A percentile compares a stretch with the other conserved stretches of the same genome.
Conservation (phyloP, 2,113 vertebrate genomes). For the Myrmecophaga tridactyla region DNA sequence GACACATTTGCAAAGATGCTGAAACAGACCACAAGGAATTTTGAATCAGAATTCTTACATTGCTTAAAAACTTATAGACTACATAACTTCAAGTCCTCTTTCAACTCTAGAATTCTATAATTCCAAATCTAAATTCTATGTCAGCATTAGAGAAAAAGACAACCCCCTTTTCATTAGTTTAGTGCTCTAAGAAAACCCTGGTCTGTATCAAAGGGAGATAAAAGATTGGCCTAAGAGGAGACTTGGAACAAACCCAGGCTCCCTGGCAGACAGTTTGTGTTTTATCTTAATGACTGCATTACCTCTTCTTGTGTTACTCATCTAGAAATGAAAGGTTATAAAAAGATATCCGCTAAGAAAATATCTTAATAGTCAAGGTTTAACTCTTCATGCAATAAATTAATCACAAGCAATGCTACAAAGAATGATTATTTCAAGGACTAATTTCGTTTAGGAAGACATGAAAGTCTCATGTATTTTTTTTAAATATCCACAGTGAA, state of each 20-base stretch:
- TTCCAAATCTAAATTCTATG: constrained; percentile 46
- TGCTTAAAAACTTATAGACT: not conserved
- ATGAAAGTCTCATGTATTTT: not conserved
- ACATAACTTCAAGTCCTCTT: not conserved
- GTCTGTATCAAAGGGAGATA: constrained; percentile 48
- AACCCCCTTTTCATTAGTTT: constrained; percentile 3
- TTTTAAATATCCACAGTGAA: not conserved
- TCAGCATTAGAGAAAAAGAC: constrained; percentile 20
- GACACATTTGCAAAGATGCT: not conserved
- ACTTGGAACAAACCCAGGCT: constrained; percentile 6
- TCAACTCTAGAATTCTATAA: not conserved
- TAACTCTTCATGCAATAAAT: not conserved
- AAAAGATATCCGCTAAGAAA: constrained; percentile 26
- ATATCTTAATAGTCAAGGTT: constrained; percentile 10
- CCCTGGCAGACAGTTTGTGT: constrained; percentile 19
- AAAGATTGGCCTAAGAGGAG: constrained; percentile 59
- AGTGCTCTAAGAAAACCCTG: not conserved
- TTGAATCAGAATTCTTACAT: not conserved
- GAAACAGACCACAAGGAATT: not conserved
- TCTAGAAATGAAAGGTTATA: constrained; percentile 42
- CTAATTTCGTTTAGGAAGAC: not conserved
- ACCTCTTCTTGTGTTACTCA: constrained; percentile 2
- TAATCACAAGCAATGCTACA: constrained; percentile 34
- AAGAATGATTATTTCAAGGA: not conserved
- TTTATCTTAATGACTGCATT: constrained; percentile 45